Percentiles rank a stretch among this genome's conserved stretches.
phyloP scores from a whole-genome alignment of 2,888 invertebrate species.

The Plagiodera versicolora region DNA sequence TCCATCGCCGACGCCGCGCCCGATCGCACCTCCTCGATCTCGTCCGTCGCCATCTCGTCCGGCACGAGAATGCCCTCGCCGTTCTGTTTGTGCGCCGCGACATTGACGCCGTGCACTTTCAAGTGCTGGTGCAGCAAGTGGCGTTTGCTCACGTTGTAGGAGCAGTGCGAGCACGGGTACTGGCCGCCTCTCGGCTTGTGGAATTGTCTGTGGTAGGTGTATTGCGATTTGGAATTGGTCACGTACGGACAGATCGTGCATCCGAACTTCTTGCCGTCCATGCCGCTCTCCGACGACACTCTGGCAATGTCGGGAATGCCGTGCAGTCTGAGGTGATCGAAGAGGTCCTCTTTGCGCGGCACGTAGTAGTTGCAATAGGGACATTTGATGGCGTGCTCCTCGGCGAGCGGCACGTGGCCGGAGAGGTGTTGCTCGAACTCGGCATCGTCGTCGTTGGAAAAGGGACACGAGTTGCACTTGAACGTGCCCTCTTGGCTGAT shows the following conservation, averaged over 20 bases:
- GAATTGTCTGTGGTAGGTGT: slow-evolving; percentile 83
- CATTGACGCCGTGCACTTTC: slow-evolving; percentile 70
- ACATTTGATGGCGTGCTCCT: slow-evolving; percentile 75
- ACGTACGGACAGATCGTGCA: slow-evolving; percentile 83
- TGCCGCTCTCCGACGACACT: slow-evolving; percentile 47
- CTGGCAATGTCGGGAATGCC: slow-evolving; percentile 61
- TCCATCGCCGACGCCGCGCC: slow-evolving; percentile 47
- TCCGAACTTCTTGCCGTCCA: slow-evolving; percentile 70
- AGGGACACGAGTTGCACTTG: slow-evolving; percentile 74
- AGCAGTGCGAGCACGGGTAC: slow-evolving; percentile 81
- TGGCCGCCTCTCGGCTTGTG: slow-evolving; percentile 74
- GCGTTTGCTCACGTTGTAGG: slow-evolving; percentile 79
- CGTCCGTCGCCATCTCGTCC: too few species aligned
- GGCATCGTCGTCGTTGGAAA: slow-evolving; percentile 62
- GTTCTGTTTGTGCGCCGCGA: slow-evolving; percentile 52
- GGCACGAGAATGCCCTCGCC: slow-evolving; percentile 43
- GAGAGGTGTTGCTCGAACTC: slow-evolving; percentile 66
- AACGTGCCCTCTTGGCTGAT: slow-evolving; percentile 49
- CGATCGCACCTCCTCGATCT: slow-evolving; percentile 45
- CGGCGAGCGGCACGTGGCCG: slow-evolving; percentile 70
- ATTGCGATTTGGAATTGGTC: slow-evolving; percentile 84
- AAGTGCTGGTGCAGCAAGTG: slow-evolving; percentile 83
- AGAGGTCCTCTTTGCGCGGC: slow-evolving; percentile 67
- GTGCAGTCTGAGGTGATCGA: slow-evolving; percentile 69
- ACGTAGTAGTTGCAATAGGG: slow-evolving; percentile 81